These are phyloP conservation scores for Cardiocondyla obscurior DNA, from an alignment of 1,140 invertebrate species.

Conservation along the genomic window DNA sequence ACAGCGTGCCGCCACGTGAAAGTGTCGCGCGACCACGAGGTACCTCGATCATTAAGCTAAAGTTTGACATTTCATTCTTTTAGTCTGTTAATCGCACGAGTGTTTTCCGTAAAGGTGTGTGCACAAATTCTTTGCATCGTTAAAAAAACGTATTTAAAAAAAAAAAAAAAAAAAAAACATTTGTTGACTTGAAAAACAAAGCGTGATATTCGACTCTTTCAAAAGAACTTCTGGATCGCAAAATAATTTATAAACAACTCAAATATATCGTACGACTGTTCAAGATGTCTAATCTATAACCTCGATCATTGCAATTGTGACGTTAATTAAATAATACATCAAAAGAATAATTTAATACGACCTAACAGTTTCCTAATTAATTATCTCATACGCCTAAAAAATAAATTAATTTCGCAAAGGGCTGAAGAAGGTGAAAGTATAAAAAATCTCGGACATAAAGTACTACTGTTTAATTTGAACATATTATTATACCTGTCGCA, in stretches of 20 bases:
- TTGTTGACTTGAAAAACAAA: neutral
- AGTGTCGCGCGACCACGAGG: conserved; percentile 22
- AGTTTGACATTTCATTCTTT: neutral
- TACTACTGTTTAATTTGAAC: neutral
- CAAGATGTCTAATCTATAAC: neutral
- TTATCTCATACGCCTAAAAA: neutral
- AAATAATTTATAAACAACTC: neutral
- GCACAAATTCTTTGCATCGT: neutral
- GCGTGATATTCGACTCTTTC: neutral
- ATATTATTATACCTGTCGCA: neutral
- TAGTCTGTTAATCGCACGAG: neutral
- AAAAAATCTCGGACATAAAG: neutral
- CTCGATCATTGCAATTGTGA: neutral
- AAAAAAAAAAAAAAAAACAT: no score
- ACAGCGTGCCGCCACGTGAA: conserved; percentile 73
- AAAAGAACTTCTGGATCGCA: neutral
- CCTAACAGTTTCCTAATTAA: neutral
- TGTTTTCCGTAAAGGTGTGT: conserved; percentile 16
- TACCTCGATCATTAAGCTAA: conserved; percentile 9
- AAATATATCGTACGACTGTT: neutral
- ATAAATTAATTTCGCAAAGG: neutral
- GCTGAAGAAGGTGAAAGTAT: neutral
- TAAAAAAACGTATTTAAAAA: no score
- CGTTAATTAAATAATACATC: neutral
- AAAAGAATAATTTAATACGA: neutral